Evolutionary conservation across 2,797 vertebrate species (phyloP).

Genomic region (Anguilla megastoma): DNA sequence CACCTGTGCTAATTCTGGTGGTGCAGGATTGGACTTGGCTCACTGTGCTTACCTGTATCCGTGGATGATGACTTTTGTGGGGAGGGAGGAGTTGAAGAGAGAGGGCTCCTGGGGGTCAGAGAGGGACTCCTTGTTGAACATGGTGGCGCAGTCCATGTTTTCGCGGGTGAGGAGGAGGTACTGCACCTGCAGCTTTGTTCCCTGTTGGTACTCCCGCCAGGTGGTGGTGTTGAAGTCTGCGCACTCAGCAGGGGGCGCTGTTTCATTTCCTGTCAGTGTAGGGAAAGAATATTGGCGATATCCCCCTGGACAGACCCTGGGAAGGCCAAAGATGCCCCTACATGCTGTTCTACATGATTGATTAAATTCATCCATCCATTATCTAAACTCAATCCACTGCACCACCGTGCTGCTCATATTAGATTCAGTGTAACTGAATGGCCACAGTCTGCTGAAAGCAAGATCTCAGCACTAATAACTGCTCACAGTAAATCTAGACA

Average conservation of each 20-base stretch:
- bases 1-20: neutral
- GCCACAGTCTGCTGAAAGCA: too few species aligned
- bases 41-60: constrained; percentile 84
- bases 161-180: constrained; percentile 83
- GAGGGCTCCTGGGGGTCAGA: constrained; percentile 51
- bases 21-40: neutral
- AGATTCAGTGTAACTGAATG: too few species aligned
- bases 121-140: constrained; percentile 65
- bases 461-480: too few species aligned
- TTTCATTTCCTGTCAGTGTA: constrained; percentile 55
- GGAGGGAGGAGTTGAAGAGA: constrained; percentile 75
- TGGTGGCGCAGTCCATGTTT: constrained; percentile 73
- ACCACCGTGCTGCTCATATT: too few species aligned
- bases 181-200: constrained; percentile 71
- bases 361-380: too few species aligned
- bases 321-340: too few species aligned
- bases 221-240: constrained; percentile 79
- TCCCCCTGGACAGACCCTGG: neutral
- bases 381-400: too few species aligned
- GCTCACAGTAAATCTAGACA: too few species aligned
- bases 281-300: neutral
- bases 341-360: too few species aligned
- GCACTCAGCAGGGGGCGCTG: constrained; percentile 58
- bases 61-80: constrained; percentile 89
- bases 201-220: constrained; percentile 59